Conservation (phyloP, 2,797 vertebrate species). For the Dipus sagitta region DNA sequence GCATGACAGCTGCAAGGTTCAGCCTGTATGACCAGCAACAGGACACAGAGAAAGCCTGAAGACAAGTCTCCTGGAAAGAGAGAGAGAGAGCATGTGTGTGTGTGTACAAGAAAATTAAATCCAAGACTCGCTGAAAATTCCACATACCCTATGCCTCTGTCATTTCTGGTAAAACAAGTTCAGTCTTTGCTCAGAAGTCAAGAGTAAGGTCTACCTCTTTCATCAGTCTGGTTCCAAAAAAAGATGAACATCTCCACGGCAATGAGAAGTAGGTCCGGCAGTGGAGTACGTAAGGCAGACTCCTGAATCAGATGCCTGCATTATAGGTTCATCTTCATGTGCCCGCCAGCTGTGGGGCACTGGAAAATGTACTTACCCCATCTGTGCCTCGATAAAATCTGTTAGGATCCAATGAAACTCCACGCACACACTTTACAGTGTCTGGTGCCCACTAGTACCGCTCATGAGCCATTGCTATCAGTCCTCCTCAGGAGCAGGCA, state of each 20-base stretch:
- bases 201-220: neutral
- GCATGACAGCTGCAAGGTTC: neutral
- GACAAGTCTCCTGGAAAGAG: conserved; percentile 1
- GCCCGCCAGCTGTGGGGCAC: neutral
- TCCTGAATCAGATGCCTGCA: neutral
- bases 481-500: neutral
- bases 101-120: neutral
- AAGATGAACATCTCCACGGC: neutral
- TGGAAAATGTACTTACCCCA: neutral
- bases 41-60: neutral
- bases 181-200: neutral
- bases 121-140: neutral
- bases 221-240: neutral
- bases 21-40: neutral
- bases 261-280: neutral
- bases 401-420: neutral
- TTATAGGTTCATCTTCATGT: neutral
- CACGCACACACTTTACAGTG: neutral
- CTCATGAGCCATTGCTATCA: neutral
- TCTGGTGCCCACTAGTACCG: neutral
- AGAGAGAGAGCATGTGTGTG: neutral
- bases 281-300: neutral
- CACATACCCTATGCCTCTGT: neutral
- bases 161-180: neutral
- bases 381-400: neutral